These are phyloP conservation scores for Dorcus hopei DNA, from an alignment of 2,888 invertebrate genomes.

Conservation along the genomic window DNA sequence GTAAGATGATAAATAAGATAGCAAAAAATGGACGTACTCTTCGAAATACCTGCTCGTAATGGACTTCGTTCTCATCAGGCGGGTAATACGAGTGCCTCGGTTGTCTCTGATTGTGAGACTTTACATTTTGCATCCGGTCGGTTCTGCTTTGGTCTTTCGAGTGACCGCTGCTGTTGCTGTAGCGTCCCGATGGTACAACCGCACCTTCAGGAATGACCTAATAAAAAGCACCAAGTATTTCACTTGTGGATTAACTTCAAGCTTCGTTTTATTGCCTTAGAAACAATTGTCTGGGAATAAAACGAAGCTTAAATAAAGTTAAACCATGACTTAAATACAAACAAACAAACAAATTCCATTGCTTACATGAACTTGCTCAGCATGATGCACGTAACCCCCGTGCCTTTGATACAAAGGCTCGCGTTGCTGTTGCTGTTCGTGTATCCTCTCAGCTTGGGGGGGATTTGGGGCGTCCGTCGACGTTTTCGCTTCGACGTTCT, in stretches of 20 bases:
- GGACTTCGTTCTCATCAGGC: constrained; percentile 53
- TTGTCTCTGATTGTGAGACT: constrained; percentile 54
- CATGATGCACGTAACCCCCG: constrained; percentile 45
- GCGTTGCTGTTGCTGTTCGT: constrained; percentile 23
- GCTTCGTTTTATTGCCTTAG: no score
- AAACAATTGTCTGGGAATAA: no score
- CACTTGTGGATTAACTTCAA: no score
- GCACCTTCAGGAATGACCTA: constrained; percentile 47
- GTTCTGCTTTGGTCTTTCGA: constrained; percentile 36
- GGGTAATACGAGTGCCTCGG: constrained; percentile 60
- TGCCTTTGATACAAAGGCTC: constrained; percentile 45
- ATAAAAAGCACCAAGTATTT: background rate
- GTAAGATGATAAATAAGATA: background rate
- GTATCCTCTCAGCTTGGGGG: constrained; percentile 12
- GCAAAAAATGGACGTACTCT: constrained; percentile 35
- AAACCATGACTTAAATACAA: no score
- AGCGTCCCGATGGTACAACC: constrained; percentile 41
- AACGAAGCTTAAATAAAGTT: no score
- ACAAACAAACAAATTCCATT: background rate
- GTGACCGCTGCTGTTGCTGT: constrained; percentile 35
- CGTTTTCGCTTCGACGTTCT: constrained; percentile 2
- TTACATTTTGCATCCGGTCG: constrained; percentile 31
- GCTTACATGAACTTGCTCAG: constrained; percentile 45
- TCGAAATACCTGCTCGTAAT: constrained; percentile 48
- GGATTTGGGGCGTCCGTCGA: constrained; percentile 31